Base-by-base conservation (phyloP, 2,797 vertebrate genomes). In the Rhabdophis nuchalis region DNA sequence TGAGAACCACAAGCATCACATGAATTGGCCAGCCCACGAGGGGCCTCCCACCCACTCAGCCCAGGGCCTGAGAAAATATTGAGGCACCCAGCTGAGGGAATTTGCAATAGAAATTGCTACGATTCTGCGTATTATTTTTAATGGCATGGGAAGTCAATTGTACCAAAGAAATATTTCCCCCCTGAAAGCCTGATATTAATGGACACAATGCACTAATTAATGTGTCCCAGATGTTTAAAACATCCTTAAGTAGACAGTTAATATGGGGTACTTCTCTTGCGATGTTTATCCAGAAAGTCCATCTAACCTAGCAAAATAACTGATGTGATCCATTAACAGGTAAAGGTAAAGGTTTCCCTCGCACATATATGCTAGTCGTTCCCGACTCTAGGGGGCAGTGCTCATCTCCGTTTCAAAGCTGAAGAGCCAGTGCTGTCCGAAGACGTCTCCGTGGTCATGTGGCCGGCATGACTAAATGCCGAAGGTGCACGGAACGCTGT, bases 91-190 rank as follows among this genome's bases (percentile, higher is more conserved):
- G 36, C 36, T 77, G 72, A 77, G 72, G 72, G 72, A 77, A 41
- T 77, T 41, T 23, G 72, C 72, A 11, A 41, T 10, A 32, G 32
- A 77, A 23, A 4, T 77, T 89, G 58, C 92, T 64, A 86, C 86
- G 95, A 93, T 64, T 93, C 95, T 64, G 90, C 90, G 94, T 50
- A 32, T 3, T 89, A 82, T 60, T 60, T 29, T 57, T 89, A 77
- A 41, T 41, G 20, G 53, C 68, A 82, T 29, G 68, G 87, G 93
- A 95, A 94, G 96, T 95, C 89, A 95, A 93, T 86, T 72, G 64
- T 93, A 87, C 0, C 0, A 32, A 86, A 46, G 2, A 32, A 8
- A 27, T 82, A n/a, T 29, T 12, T 1, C 5, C 0, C 0, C 50
- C 89, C n/a, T 4, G 2, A 89, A 12, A 2, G 5, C 1, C 85